Conservation (phyloP, 1,140 invertebrate genomes). For the Daktulosphaira vitifoliae region DNA sequence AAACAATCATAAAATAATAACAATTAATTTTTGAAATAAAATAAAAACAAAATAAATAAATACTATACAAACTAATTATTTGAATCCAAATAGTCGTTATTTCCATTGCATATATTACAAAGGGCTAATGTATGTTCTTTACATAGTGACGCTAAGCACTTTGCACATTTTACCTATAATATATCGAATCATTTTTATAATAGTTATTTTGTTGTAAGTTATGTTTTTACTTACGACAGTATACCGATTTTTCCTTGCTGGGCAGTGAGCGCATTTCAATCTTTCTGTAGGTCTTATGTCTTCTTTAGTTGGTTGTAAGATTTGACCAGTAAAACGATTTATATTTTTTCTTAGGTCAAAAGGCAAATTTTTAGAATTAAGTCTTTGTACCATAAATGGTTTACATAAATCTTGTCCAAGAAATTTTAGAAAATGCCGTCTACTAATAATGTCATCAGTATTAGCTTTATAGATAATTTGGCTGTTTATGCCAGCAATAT, state of each 20-base stretch:
- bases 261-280: conserved; percentile 16
- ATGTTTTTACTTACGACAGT: neutral
- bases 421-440: conserved; percentile 17
- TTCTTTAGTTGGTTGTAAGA: conserved; percentile 8
- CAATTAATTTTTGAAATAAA: neutral
- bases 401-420: conserved; percentile 21
- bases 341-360: neutral
- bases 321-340: conserved; percentile 17
- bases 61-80: neutral
- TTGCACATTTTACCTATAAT: neutral
- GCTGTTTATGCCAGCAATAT: conserved; percentile 8
- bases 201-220: neutral
- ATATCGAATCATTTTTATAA: neutral
- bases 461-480: conserved; percentile 1
- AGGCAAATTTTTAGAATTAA: neutral
- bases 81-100: neutral
- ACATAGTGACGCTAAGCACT: neutral
- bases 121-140: neutral
- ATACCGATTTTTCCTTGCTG: conserved; percentile 23
- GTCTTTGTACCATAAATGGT: conserved; percentile 28
- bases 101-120: neutral
- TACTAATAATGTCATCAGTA: neutral
- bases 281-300: conserved; percentile 3
- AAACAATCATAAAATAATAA: neutral
- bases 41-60: neutral